Conservation (phyloP, 2,888 invertebrate genomes). For the Acronicta alni region DNA sequence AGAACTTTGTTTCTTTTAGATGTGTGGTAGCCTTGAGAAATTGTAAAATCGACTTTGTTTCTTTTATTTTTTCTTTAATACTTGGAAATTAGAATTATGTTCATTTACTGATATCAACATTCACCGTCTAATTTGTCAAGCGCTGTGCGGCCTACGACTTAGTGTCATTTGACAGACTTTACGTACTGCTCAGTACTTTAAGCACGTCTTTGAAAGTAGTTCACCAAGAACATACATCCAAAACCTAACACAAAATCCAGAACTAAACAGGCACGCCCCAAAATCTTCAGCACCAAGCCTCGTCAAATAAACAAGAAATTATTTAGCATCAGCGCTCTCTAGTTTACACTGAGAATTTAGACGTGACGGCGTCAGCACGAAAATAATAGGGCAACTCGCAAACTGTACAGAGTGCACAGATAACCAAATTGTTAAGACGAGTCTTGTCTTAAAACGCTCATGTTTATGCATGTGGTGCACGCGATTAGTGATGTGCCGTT, state of each 20-base stretch:
- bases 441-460: slow-evolving; percentile 48
- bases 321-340: slow-evolving; percentile 50
- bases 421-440: slow-evolving; percentile 55
- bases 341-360: slow-evolving; percentile 50
- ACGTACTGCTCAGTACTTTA: not conserved
- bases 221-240: not conserved
- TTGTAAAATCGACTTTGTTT: slow-evolving; percentile 32
- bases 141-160: too few relatives aligned
- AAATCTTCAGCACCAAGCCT: slow-evolving; percentile 13
- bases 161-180: slow-evolving; percentile 7
- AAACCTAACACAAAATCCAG: slow-evolving; percentile 11
- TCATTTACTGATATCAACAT: too few relatives aligned
- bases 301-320: slow-evolving; percentile 53
- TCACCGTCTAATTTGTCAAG: too few relatives aligned
- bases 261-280: slow-evolving; percentile 6
- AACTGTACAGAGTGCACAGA: slow-evolving; percentile 50
- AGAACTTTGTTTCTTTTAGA: slow-evolving; percentile 51
- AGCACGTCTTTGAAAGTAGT: slow-evolving; percentile 1
- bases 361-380: slow-evolving; percentile 49
- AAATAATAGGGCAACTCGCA: slow-evolving; percentile 53
- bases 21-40: slow-evolving; percentile 31
- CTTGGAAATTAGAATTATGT: too few relatives aligned
- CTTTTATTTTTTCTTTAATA: slow-evolving; percentile 8
- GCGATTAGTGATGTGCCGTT: slow-evolving; percentile 50
- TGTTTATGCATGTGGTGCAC: slow-evolving; percentile 46